Conservation (phyloP, 2,888 invertebrate species). For the Sesamia inferens region DNA sequence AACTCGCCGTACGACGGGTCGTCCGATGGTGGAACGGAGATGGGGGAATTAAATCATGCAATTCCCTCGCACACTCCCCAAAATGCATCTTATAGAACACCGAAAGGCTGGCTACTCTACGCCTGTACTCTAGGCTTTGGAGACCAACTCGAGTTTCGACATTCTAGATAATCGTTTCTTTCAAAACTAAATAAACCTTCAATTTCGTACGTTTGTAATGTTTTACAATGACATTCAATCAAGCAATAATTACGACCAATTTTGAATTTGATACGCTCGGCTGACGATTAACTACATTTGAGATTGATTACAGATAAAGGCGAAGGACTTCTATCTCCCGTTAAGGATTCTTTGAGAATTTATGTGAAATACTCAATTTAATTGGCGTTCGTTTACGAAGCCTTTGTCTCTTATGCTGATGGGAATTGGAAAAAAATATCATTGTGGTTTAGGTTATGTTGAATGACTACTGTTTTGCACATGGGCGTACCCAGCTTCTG, state of each 20-base stretch:
- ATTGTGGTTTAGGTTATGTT: neutral
- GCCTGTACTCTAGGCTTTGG: too few species aligned
- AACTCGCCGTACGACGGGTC: too few species aligned
- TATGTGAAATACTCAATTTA: conserved; percentile 51
- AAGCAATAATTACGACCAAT: conserved; percentile 50
- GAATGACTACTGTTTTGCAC: neutral
- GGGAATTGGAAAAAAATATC: conserved; percentile 3
- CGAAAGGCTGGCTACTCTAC: too few species aligned
- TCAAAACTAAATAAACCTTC: neutral
- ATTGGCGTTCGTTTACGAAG: conserved; percentile 16
- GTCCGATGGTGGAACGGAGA: too few species aligned
- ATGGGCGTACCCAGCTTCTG: too few species aligned
- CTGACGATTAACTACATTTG: conserved; percentile 37
- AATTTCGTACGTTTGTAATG: neutral
- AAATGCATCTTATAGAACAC: too few species aligned
- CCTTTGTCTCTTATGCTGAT: conserved; percentile 9
- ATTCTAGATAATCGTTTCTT: neutral
- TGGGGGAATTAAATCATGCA: too few species aligned
- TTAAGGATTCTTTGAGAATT: conserved; percentile 39
- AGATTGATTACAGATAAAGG: conserved; percentile 40
- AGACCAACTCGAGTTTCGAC: too few species aligned
- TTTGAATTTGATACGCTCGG: conserved; percentile 52
- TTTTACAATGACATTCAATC: conserved; percentile 51
- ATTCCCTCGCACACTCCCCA: too few species aligned
- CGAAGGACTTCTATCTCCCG: conserved; percentile 10